Evolutionary conservation across 2,797 vertebrate species (phyloP), one percentile per base, ranked within the genome.

Genomic region (Coilia nasus): DNA sequence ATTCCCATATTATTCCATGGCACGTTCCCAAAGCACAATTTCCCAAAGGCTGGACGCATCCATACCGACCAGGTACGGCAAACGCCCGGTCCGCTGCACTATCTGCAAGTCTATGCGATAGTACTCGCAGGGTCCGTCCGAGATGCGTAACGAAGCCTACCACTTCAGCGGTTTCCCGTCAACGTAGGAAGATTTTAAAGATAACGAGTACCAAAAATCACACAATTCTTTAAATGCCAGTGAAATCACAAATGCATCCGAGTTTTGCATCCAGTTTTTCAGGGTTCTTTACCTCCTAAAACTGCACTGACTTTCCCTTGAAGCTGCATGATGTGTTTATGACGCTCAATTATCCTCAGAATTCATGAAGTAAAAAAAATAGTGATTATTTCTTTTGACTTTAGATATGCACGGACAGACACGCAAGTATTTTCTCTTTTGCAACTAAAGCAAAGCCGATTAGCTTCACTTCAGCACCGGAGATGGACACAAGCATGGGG

Each of bases 41-140:
- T 71, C 25, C 64, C 64, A 71, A 31, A 17, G 25, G 12, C 17
- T 71, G 14, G 64, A 71, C 64, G 31, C 25, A 71, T 71, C 64
- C 64, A 71, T 71, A 71, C 64, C 64, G 64, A 71, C 12, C 64
- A 71, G 64, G 64, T 71, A 35, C 64, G 64, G 23, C 57, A 31
- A 23, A 67, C 59, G 62, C 81, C 78, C 17, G 78, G 46, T 62
- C 47, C 47, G 59, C 57, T 19, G 31, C 57, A 81, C 57, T 81
- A 82, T 31, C 64, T 81, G 78, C 57, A 85, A 85, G 81, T 64
- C 80, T 56, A 17, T 81, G 80, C 78, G 17, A 31, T 71, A 67
- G 28, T 17, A 31, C 25, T 60, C 78, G 62, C 25, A 47, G 59
- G 57, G 44, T 82, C 41, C 44, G 57, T 47, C 62, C 28, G 12